A percentile compares a stretch with the other conserved stretches of the same genome.
Evolutionary conservation across 2,113 vertebrate genomes (phyloP).

Genomic region (Dinomys branickii): DNA sequence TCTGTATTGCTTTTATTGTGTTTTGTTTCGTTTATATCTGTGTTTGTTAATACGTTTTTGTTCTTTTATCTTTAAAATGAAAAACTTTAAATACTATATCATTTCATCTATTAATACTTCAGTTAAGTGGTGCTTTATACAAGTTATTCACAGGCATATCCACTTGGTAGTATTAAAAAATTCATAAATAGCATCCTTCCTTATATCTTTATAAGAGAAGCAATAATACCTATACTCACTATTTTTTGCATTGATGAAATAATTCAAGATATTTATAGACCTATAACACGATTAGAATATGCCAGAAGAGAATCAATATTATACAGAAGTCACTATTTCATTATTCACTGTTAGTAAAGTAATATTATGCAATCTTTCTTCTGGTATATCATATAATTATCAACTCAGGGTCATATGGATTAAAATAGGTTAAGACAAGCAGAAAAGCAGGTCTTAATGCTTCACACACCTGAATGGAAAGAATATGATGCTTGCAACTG

Average conservation of each 20-base stretch:
- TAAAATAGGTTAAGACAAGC: constrained; percentile 20
- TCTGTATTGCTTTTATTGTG: too few species aligned
- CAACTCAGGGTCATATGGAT: neutral
- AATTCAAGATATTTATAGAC: too few species aligned
- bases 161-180: constrained; percentile 41
- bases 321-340: neutral
- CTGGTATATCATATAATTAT: neutral
- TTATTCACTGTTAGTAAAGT: neutral
- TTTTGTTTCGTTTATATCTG: too few species aligned
- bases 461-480: constrained; percentile 21
- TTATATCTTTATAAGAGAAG: constrained; percentile 31
- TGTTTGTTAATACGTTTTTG: neutral
- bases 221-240: neutral
- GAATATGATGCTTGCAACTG: neutral
- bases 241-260: neutral
- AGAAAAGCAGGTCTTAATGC: constrained; percentile 11
- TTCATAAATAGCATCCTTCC: constrained; percentile 25
- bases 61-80: constrained; percentile 37
- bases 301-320: too few species aligned
- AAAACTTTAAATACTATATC: constrained; percentile 38
- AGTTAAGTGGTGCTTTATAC: constrained; percentile 30
- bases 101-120: constrained; percentile 59
- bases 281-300: too few species aligned
- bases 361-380: neutral
- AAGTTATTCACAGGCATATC: constrained; percentile 44